Evolutionary conservation across 2,797 vertebrate species (phyloP).

Genomic region (Knipowitschia caucasica): DNA sequence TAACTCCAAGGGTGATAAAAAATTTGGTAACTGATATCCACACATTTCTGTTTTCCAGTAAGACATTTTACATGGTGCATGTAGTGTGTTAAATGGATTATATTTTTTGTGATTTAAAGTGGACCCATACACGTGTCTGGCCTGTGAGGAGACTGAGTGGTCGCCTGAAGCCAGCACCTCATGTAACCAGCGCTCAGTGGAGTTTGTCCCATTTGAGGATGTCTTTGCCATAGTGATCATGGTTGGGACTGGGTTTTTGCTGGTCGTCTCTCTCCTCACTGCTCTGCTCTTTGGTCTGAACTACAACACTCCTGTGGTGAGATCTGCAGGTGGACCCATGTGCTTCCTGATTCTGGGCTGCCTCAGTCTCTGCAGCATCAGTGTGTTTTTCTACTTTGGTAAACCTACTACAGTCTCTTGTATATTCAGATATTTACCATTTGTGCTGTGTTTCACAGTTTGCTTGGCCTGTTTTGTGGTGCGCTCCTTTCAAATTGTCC

Average conservation of each 20-base stretch:
- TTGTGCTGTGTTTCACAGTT: conserved; percentile 65
- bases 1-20: no score
- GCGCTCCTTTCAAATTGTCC: conserved; percentile 82
- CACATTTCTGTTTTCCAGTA: background rate
- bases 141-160: conserved; percentile 76
- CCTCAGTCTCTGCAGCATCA: conserved; percentile 59
- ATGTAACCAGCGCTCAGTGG: conserved; percentile 67
- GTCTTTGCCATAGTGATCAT: conserved; percentile 62
- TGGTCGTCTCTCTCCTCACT: conserved; percentile 57
- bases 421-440: conserved; percentile 64
- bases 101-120: conserved; percentile 48
- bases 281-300: conserved; percentile 71
- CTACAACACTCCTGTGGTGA: conserved; percentile 79
- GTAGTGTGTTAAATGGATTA: no score
- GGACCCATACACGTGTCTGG: conserved; percentile 50
- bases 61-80: no score
- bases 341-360: conserved; percentile 83
- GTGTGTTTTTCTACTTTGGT: conserved; percentile 77
- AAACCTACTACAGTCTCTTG: conserved; percentile 63
- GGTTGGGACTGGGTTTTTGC: conserved; percentile 30
- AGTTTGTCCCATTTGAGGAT: conserved; percentile 70
- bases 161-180: conserved; percentile 62
- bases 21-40: background rate
- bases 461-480: conserved; percentile 81
- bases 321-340: conserved; percentile 79